phyloP scores from a whole-genome alignment of 2,888 invertebrate genomes.

The Danaus chrysippus region DNA sequence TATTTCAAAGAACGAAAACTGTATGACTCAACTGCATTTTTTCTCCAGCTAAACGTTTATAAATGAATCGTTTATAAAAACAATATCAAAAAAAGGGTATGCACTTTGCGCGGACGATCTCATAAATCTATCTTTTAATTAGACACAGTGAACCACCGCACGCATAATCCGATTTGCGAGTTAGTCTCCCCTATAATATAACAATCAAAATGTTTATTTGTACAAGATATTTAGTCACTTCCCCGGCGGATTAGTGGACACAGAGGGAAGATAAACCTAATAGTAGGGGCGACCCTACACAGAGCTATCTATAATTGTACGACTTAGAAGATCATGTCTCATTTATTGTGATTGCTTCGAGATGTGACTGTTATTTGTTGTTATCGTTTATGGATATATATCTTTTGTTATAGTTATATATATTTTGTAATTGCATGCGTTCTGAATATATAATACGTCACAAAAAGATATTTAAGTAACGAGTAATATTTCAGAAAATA shows the following conservation, averaged over 20 bases:
- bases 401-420: not conserved
- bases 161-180: slow-evolving; percentile 70
- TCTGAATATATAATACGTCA: too few species aligned
- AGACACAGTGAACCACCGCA: slow-evolving; percentile 55
- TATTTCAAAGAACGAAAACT: too few species aligned
- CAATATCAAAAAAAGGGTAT: slow-evolving; percentile 13
- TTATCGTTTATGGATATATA: slow-evolving; percentile 8
- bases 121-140: slow-evolving; percentile 61
- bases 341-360: slow-evolving; percentile 28
- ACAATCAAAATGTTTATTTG: slow-evolving; percentile 75
- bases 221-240: slow-evolving; percentile 79
- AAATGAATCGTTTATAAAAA: slow-evolving; percentile 10
- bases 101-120: slow-evolving; percentile 31
- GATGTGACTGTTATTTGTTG: slow-evolving; percentile 8
- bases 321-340: slow-evolving; percentile 46
- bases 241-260: slow-evolving; percentile 73
- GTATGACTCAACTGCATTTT: too few species aligned
- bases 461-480: too few species aligned
- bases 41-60: not conserved
- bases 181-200: slow-evolving; percentile 60
- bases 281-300: slow-evolving; percentile 62
- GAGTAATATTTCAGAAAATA: too few species aligned
- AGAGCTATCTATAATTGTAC: slow-evolving; percentile 59
- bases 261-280: slow-evolving; percentile 72
- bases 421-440: too few species aligned